phyloP scores from a whole-genome alignment of 2,113 vertebrate species.

The Petrocephalus zakoni region DNA sequence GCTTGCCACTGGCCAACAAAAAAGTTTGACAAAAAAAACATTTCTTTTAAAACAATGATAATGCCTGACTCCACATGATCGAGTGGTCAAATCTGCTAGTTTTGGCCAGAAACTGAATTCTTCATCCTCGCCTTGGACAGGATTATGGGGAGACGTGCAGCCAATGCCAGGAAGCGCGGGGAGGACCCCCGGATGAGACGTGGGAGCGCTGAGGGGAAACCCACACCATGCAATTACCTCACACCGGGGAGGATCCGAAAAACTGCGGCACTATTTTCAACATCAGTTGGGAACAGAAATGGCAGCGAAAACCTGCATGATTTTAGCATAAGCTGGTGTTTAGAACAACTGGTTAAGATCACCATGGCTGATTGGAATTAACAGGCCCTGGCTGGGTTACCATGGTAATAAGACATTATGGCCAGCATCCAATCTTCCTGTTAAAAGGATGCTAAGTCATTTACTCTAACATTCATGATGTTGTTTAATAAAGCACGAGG shows the following conservation, averaged over 20 bases:
- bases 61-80: not conserved
- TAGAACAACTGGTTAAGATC: not conserved
- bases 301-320: not conserved
- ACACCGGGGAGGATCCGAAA: not conserved
- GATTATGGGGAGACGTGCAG: not conserved
- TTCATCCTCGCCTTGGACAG: not conserved
- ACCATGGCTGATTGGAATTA: not conserved
- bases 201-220: accelerated
- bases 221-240: not conserved
- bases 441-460: not conserved
- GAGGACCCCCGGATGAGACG: not conserved
- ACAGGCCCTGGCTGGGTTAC: not conserved
- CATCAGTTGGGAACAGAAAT: not conserved
- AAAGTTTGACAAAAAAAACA: not conserved
- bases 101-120: not conserved
- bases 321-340: not conserved
- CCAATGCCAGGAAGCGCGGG: not conserved
- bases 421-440: not conserved
- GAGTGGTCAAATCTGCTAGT: not conserved
- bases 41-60: not conserved
- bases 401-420: slow-evolving; percentile 10
- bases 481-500: not conserved
- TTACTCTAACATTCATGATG: not conserved
- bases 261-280: not conserved
- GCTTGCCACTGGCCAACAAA: not conserved